Conservation (phyloP, 2,797 vertebrate species). For the Florisuga fusca region DNA sequence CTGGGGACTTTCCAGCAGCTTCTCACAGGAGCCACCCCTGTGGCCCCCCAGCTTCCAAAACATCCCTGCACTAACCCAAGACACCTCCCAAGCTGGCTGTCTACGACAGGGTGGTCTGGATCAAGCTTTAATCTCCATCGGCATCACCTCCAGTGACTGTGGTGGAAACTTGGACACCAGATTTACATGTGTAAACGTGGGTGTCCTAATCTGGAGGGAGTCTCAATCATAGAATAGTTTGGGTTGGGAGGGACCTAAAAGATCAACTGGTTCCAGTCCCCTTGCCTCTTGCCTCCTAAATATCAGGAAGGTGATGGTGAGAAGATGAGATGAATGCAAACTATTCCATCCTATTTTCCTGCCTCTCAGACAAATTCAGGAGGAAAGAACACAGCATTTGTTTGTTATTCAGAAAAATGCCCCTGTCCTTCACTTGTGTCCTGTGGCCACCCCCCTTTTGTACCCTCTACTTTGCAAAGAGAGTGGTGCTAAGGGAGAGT, state of each 20-base stretch:
- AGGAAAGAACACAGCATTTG: not conserved
- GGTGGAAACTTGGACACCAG: not conserved
- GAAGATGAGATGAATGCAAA: not conserved
- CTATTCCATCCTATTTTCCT: not conserved
- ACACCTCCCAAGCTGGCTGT: not conserved
- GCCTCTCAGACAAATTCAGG: not conserved
- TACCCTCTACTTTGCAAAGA: not conserved
- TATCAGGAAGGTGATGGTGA: not conserved
- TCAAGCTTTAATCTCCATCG: not conserved
- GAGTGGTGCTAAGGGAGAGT: not conserved
- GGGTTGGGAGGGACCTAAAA: too few relatives aligned
- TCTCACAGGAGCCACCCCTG: too few relatives aligned
- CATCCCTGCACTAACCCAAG: too few relatives aligned
- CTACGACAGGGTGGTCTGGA: not conserved
- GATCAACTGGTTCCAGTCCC: too few relatives aligned
- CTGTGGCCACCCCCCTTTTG: not conserved
- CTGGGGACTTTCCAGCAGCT: too few relatives aligned
- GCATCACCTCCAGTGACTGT: not conserved
- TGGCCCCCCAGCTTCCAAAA: too few relatives aligned
- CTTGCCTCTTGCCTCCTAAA: not conserved
- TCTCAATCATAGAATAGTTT: not conserved
- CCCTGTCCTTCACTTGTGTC: not conserved
- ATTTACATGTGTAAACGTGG: not conserved
- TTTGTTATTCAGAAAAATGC: not conserved
- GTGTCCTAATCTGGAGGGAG: not conserved